phyloP scores from a whole-genome alignment of 1,140 invertebrate species.

The Aphis craccivora region DNA sequence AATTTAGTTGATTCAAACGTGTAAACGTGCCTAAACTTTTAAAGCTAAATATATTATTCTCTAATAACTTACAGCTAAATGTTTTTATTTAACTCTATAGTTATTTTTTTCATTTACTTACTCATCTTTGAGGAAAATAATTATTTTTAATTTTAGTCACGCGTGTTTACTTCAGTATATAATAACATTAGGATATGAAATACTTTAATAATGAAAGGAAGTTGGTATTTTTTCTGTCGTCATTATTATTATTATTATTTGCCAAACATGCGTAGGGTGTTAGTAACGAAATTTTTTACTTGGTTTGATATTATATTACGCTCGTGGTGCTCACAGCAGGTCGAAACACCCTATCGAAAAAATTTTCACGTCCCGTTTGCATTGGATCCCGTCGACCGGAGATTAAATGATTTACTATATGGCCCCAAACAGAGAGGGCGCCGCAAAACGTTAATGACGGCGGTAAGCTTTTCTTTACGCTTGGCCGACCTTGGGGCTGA shows the following conservation, averaged over 20 bases:
- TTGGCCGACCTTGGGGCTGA: slow-evolving; percentile 4
- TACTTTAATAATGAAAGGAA: slow-evolving; percentile 5
- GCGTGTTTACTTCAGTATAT: neutral
- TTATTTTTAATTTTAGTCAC: neutral
- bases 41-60: neutral
- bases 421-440: neutral
- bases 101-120: neutral
- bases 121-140: neutral
- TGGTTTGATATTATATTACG: slow-evolving; percentile 16
- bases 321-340: neutral
- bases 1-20: no score
- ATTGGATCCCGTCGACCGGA: slow-evolving; percentile 32
- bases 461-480: slow-evolving; percentile 48
- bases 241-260: neutral
- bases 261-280: neutral
- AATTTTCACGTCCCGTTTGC: slow-evolving; percentile 51
- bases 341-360: slow-evolving; percentile 38
- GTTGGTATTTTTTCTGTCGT: neutral
- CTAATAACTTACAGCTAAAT: neutral
- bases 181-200: neutral
- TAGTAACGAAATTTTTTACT: slow-evolving; percentile 24
- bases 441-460: slow-evolving; percentile 46
- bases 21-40: neutral
- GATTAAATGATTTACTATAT: slow-evolving; percentile 43
- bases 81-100: neutral